Base-by-base conservation (phyloP, 2,113 vertebrate species). In the Pithys albifrons region DNA sequence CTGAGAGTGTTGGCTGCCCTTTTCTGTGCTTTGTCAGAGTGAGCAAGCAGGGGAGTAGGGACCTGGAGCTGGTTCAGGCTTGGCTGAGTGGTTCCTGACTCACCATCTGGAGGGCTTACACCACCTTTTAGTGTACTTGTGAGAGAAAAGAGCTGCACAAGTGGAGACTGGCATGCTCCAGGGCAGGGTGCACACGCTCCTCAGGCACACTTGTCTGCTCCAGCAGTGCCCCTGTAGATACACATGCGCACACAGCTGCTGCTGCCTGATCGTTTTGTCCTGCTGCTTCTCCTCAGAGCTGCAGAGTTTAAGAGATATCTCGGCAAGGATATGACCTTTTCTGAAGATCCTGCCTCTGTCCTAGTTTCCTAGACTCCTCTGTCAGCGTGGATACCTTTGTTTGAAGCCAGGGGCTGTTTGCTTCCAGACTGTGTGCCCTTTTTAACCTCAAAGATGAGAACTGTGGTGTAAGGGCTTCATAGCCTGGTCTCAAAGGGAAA, bases 151-250 rank as follows among this genome's bases (percentile, higher is more conserved):
- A 80, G 76, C 79, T 77, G 33, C 35, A 58, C 24, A 81, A 88
- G 83, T 89, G 70, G 81, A 77, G 61, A 25, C 61, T 95, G 90
- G 48, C 83, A 2, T 59, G 79, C 88, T 86, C 37, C 86, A 67
- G 52, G 72, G 65, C 59, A 84, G 65, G 37, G 55, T 29, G 69
- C 14, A 9, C 88, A 64, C 2, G 0, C 20, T 84, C 2, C 55
- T 74, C 2, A 2, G 33, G 43, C 25, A 20, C 39, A 10, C 59
- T 16, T 31, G 28, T 55, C 75, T 85, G 67, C 39, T 66, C 22
- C 49, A 69, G 41, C 51, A 46, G 31, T 65, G 54, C 10, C 24
- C 13, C 46, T 55, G 19, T 45, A 86, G 67, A 58, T 49, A 88
- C 0, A 0, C 31, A 5, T 46, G 82, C 7, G 19, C n/a, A 41